These are phyloP conservation scores for Pammene aurita DNA, from an alignment of 2,888 invertebrate genomes.

Conservation along the genomic window DNA sequence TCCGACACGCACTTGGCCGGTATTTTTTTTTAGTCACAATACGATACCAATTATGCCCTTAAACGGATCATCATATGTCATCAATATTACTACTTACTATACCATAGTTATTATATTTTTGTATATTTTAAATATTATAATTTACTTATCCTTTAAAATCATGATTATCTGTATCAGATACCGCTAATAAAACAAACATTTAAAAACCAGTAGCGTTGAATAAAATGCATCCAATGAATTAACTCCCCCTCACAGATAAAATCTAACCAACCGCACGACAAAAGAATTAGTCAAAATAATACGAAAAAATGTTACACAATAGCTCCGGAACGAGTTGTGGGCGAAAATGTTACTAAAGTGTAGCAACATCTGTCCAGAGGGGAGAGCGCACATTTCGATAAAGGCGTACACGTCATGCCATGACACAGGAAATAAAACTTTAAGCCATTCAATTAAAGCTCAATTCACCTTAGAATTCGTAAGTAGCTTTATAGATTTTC, in stretches of 20 bases:
- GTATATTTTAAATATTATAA: slow-evolving; percentile 42
- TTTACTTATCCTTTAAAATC: slow-evolving; percentile 49
- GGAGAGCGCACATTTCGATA: slow-evolving; percentile 52
- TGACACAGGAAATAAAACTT: slow-evolving; percentile 36
- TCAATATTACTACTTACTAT: too few species aligned
- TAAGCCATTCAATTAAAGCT: slow-evolving; percentile 17
- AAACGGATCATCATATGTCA: too few species aligned
- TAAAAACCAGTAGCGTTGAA: slow-evolving; percentile 68
- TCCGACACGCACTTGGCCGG: too few species aligned
- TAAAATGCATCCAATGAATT: slow-evolving; percentile 72
- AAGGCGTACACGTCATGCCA: slow-evolving; percentile 20
- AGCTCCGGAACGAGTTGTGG: slow-evolving; percentile 74
- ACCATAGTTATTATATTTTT: background rate
- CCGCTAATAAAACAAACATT: slow-evolving; percentile 55
- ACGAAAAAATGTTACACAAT: slow-evolving; percentile 76
- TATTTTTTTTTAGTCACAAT: too few species aligned
- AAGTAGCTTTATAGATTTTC: slow-evolving; percentile 47
- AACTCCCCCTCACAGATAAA: slow-evolving; percentile 70
- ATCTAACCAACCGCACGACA: slow-evolving; percentile 80
- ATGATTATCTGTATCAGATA: too few species aligned
- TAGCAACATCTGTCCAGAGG: slow-evolving; percentile 82
- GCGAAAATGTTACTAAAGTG: slow-evolving; percentile 82
- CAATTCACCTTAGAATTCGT: slow-evolving; percentile 28
- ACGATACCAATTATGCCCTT: too few species aligned
- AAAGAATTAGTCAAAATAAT: slow-evolving; percentile 81